Evolutionary conservation across 1,140 invertebrate species (phyloP), one percentile per base, ranked within the genome.

Genomic region (Polypedilum pembai): DNA sequence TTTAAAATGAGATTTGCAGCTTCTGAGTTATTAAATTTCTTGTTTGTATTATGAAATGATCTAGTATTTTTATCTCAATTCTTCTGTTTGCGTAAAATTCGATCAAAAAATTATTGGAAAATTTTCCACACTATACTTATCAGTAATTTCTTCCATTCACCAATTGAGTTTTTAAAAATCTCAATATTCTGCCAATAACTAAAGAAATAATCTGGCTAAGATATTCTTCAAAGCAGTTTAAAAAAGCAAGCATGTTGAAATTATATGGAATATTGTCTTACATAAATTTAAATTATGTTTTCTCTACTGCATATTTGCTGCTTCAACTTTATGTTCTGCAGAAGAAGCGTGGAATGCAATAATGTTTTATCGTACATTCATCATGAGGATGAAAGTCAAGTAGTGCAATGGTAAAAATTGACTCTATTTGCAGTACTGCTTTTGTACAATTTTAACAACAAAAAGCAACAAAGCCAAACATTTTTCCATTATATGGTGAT

Each of bases 251-350:
- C 1, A 56, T 15, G 45, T 4, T n/a, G 12, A 15, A 56, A 56
- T 12, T 12, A 12, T 12, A 56, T 56, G 45, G 10, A 56, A 56
- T 45, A 45, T 56, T n/a, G 45, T 56, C 45, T 56, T 12, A 56
- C 45, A 56, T 56, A 56, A 56, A 56, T 56, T 56, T 56, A n/a
- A 8, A 56, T 56, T 56, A 56, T 33, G 5, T 15, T 56, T 15
- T 56, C 45, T 56, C 45, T 56, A 56, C 45, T 56, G 45, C 45
- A 56, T 56, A 56, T 56, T 56, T 56, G 12, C 45, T 56, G n/a
- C 45, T 56, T 56, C 45, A 56, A 15, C 45, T 56, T 56, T 12
- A 56, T 56, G 15, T 56, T 15, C 7, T n/a, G 45, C 45, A 56
- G 15, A 56, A 56, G 45, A 56, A 56, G 10, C 24, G 24, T 33